These are phyloP conservation scores for Cervus canadensis DNA, from an alignment of 2,113 vertebrate species.

Conservation along the genomic window DNA sequence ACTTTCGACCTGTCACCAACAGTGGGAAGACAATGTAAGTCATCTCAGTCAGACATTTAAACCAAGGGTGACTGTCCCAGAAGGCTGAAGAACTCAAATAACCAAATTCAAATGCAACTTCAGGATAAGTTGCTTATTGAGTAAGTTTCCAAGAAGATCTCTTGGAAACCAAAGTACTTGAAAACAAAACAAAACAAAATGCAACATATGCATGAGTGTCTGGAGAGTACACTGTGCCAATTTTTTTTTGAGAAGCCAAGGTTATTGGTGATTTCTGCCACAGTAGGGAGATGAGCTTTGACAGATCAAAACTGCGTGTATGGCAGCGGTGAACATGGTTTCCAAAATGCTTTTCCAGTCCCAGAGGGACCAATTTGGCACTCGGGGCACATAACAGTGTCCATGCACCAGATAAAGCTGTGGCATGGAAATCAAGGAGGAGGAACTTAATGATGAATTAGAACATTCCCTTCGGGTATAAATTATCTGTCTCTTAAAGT, in stretches of 20 bases:
- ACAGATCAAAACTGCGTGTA: neutral
- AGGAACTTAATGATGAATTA: neutral
- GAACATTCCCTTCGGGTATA: neutral
- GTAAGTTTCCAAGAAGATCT: neutral
- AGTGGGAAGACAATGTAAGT: neutral
- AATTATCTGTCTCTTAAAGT: conserved; percentile 32
- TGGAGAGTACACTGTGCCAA: neutral
- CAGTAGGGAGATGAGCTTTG: neutral
- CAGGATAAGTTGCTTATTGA: neutral
- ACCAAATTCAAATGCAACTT: neutral
- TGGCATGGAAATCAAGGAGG: neutral
- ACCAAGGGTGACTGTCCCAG: neutral
- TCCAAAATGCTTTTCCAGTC: neutral
- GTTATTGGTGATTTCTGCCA: neutral
- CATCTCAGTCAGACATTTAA: neutral
- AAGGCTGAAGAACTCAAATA: neutral
- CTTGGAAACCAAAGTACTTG: neutral
- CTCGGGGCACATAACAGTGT: neutral
- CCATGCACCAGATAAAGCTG: neutral
- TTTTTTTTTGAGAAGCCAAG: neutral
- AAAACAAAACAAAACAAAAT: conserved; percentile 33
- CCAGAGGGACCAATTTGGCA: conserved; percentile 10
- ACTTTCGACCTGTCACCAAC: neutral
- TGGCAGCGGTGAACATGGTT: neutral
- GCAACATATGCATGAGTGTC: neutral